These are phyloP conservation scores for Tiaroga cobitis DNA, from an alignment of 2,797 vertebrate genomes.

Conservation along the genomic window DNA sequence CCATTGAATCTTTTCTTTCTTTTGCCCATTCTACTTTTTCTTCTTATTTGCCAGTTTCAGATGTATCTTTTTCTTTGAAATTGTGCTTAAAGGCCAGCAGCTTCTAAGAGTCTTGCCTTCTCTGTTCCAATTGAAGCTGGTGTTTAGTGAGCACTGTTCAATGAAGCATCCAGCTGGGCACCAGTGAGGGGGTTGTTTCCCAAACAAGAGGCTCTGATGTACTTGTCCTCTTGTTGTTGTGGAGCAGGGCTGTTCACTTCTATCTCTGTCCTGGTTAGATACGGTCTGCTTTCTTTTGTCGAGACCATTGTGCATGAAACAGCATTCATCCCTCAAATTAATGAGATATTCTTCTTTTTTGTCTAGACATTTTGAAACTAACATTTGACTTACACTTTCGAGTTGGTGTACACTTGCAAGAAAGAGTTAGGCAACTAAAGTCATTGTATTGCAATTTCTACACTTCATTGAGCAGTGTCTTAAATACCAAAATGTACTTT, in stretches of 20 bases:
- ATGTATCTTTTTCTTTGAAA: not conserved
- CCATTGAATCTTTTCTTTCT: not conserved
- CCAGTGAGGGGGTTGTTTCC: slow-evolving; percentile 18
- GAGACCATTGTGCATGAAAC: not conserved
- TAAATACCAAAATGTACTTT: not conserved
- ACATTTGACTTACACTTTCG: not conserved
- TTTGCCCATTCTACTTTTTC: not conserved
- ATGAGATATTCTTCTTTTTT: not conserved
- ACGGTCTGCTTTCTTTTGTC: not conserved
- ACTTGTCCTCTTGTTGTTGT: slow-evolving; percentile 12
- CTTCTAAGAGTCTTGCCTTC: slow-evolving; percentile 6
- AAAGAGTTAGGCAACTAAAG: not conserved
- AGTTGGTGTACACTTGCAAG: not conserved
- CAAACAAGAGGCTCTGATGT: slow-evolving; percentile 20
- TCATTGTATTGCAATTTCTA: not conserved
- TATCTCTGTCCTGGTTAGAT: slow-evolving; percentile 1
- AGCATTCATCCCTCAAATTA: not conserved
- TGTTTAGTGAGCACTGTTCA: slow-evolving; percentile 15
- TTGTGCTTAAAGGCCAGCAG: slow-evolving; percentile 13
- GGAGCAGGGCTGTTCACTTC: not conserved
- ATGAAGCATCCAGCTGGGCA: slow-evolving; percentile 34
- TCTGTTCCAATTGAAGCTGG: not conserved
- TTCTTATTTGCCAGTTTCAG: not conserved
- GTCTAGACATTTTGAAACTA: not conserved
- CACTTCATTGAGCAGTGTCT: not conserved